phyloP scores from a whole-genome alignment of 1,140 invertebrate species.

The Metaphire vulgaris region DNA sequence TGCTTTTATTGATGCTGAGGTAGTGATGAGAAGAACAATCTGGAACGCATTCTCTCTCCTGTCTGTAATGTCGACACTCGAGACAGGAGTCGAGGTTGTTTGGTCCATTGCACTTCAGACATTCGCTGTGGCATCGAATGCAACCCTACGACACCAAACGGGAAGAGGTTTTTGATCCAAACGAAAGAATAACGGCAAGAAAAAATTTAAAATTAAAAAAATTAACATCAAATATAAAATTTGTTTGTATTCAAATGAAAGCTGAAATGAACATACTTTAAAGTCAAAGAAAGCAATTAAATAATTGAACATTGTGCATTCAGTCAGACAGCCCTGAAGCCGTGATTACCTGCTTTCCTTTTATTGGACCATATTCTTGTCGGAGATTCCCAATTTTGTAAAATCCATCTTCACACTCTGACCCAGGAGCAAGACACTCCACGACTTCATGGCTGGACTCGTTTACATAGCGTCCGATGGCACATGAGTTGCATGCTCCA shows the following conservation, averaged over 20 bases:
- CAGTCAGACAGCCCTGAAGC: too few relatives aligned
- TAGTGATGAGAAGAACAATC: background rate
- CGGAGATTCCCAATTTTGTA: conserved; percentile 26
- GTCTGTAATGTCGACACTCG: background rate
- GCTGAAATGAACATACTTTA: too few relatives aligned
- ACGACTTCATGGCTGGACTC: conserved; percentile 8
- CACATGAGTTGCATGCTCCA: conserved; percentile 16
- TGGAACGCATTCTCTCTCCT: background rate
- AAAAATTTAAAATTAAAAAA: too few relatives aligned
- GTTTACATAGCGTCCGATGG: background rate
- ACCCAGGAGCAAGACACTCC: conserved; percentile 34
- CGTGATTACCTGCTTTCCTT: background rate
- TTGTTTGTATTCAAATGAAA: too few relatives aligned
- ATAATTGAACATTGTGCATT: too few relatives aligned
- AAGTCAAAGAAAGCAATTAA: too few relatives aligned
- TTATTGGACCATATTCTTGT: background rate
- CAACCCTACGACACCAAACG: too few relatives aligned
- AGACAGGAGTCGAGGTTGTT: background rate
- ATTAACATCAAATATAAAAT: too few relatives aligned
- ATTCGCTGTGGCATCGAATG: background rate
- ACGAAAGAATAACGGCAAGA: too few relatives aligned
- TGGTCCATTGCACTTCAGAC: background rate
- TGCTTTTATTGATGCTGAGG: background rate
- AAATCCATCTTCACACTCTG: conserved; percentile 35
- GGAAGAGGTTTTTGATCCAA: too few relatives aligned